Percentiles rank a stretch among this genome's conserved stretches.
Conservation (phyloP, 2,888 invertebrate genomes). For the Mayetiola destructor region DNA sequence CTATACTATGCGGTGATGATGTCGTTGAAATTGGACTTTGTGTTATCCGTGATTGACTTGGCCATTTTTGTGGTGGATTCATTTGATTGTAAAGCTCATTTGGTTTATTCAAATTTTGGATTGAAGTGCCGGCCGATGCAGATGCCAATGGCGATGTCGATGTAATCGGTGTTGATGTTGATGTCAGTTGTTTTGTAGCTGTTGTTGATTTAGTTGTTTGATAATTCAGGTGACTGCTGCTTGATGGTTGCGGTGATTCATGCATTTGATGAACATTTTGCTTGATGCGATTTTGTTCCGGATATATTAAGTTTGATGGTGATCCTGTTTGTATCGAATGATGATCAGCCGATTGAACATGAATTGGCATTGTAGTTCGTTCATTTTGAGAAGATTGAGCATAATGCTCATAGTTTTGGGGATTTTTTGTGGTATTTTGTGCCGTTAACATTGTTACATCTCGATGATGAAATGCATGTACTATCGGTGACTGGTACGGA, state of each 20-base stretch:
- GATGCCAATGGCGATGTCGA: background rate
- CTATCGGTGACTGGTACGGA: background rate
- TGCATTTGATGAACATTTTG: background rate
- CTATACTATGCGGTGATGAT: conserved; percentile 16
- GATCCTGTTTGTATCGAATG: background rate
- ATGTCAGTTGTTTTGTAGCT: background rate
- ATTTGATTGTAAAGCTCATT: conserved; percentile 15
- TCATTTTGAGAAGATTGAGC: background rate
- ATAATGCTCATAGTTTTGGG: background rate
- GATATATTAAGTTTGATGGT: background rate
- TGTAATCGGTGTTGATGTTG: conserved; percentile 2
- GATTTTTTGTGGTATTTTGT: background rate
- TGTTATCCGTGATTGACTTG: conserved; percentile 17
- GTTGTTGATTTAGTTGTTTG: too few species aligned
- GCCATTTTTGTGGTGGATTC: conserved; percentile 22
- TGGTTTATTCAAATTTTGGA: background rate
- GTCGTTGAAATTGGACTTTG: conserved; percentile 17
- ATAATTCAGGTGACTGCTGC: conserved; percentile 1
- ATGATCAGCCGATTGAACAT: background rate
- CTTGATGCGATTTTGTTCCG: conserved; percentile 5
- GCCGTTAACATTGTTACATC: background rate
- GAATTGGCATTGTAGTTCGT: background rate
- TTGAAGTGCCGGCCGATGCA: background rate
- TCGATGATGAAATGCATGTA: conserved; percentile 1
- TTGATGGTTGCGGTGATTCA: background rate